These are phyloP conservation scores for Eupithecia pulchellata DNA, from an alignment of 2,888 invertebrate species.

Conservation along the genomic window DNA sequence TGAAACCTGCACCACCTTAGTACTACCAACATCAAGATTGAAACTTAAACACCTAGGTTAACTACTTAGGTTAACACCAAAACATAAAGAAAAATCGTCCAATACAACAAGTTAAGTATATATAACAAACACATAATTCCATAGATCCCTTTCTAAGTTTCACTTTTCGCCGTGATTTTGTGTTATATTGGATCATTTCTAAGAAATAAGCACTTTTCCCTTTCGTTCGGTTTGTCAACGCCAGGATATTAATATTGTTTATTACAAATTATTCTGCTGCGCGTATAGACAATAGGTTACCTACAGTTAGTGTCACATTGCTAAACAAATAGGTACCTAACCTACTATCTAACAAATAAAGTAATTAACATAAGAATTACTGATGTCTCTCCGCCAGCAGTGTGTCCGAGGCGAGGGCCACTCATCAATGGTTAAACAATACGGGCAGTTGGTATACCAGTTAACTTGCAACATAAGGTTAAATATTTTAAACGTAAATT, in stretches of 20 bases:
- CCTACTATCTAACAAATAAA: no score
- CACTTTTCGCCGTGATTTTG: constrained; percentile 42
- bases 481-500: no score
- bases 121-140: constrained; percentile 29
- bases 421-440: not conserved
- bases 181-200: constrained; percentile 44
- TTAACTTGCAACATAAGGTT: no score
- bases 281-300: not conserved
- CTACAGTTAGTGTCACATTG: not conserved
- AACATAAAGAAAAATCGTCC: not conserved
- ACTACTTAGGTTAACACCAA: not conserved
- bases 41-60: no score
- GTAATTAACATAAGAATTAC: not conserved
- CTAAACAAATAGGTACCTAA: not conserved
- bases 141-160: constrained; percentile 46
- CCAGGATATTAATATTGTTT: not conserved
- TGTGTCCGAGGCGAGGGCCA: no score
- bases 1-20: no score
- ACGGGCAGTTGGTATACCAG: not conserved
- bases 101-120: constrained; percentile 18
- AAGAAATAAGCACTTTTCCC: constrained; percentile 46
- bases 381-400: not conserved
- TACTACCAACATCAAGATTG: not conserved
- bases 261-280: not conserved
- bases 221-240: constrained; percentile 34